These are phyloP conservation scores for Eretmocerus hayati DNA, from an alignment of 2,888 invertebrate species.

Conservation along the genomic window DNA sequence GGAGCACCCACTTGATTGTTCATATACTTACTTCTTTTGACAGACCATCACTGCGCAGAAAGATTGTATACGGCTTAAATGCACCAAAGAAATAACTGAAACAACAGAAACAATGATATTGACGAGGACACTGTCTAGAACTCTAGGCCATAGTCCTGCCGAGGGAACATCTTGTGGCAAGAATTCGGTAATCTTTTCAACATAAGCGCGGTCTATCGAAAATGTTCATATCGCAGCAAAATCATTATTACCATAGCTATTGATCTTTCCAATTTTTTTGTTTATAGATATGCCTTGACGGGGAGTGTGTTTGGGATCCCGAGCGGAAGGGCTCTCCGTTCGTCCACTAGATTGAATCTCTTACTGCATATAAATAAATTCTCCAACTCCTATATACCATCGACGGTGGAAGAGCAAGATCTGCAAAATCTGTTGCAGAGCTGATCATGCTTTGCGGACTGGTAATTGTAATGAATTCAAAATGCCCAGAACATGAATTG, in stretches of 20 bases:
- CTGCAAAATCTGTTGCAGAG: too few species aligned
- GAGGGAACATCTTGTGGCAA: constrained; percentile 9
- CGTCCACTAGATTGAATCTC: too few species aligned
- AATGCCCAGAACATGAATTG: too few species aligned
- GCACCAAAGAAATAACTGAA: not conserved
- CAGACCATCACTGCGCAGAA: too few species aligned
- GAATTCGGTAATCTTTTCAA: not conserved
- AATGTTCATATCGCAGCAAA: not conserved
- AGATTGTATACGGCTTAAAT: not conserved
- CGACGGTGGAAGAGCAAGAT: too few species aligned
- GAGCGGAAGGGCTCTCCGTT: too few species aligned
- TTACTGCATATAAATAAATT: too few species aligned
- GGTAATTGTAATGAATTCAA: too few species aligned
- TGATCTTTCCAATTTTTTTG: not conserved
- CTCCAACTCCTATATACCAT: too few species aligned
- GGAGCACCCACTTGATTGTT: not conserved
- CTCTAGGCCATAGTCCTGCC: constrained; percentile 4
- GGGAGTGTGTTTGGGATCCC: constrained; percentile 8
- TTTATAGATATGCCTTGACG: constrained; percentile 11
- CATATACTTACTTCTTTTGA: too few species aligned
- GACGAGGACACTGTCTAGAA: not conserved
- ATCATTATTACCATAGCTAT: not conserved
- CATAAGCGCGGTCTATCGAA: constrained; percentile 1
- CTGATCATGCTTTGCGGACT: too few species aligned
- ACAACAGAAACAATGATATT: too few species aligned